Base-by-base conservation (phyloP, 2,797 vertebrate species). In the Mergus octosetaceus region DNA sequence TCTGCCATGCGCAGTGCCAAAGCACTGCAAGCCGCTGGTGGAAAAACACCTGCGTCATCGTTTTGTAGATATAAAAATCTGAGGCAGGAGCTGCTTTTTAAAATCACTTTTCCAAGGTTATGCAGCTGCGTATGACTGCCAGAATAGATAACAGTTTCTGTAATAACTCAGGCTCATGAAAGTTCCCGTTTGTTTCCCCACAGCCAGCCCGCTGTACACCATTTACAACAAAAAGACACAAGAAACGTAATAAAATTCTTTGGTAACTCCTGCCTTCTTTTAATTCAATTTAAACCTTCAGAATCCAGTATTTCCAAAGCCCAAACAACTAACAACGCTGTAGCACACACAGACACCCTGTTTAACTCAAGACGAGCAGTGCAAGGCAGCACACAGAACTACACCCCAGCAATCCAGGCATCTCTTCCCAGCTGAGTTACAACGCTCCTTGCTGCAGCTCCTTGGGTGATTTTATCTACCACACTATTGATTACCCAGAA, bases 31-130 rank as follows among this genome's bases (percentile, higher is more conserved):
- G 60, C 61, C 61, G 92, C 38, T 74, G 91, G 83, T 62, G 95
- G 80, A 88, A 94, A 85, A 96, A 70, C 66, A 89, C 51, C 45
- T 14, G 53, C 41, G 58, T 85, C 91, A 88, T 86, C 74, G 30
- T 89, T 92, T 51, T 90, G 86, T 34, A 92, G 77, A 82, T 65
- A 45, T 36, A 87, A 73, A 90, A 70, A 75, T 16, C 0, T 2
- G 2, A 6, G 22, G 62, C 18, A 87, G 57, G 49, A 94, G 64
- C 10, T 1, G 10, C 71, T 93, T 88, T 30, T 72, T 53, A 66
- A 41, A 85, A 47, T 57, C 65, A 32, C 41, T 30, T 64, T 82
- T 76, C 54, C 81, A 87, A 61, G 54, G 47, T 90, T 83, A 66
- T 0, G 0, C 51, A 73, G 75, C 61, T 41, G 61, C 4, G 3